A percentile compares a stretch with the other conserved stretches of the same genome.
Conservation (phyloP, 2,888 invertebrate genomes). For the Volucella zonaria region DNA sequence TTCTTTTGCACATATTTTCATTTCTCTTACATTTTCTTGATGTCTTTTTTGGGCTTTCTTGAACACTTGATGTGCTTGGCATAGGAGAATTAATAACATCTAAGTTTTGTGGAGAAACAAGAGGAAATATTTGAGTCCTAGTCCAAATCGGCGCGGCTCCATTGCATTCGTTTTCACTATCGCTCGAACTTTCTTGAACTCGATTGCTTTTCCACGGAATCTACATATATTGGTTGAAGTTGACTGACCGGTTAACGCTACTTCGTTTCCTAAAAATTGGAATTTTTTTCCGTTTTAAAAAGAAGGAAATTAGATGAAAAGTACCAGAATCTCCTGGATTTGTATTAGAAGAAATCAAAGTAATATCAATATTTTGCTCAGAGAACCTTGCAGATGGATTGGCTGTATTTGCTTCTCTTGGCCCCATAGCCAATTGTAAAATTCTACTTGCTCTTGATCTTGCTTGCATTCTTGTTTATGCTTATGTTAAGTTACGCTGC, state of each 20-base stretch:
- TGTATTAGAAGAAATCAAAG: background rate
- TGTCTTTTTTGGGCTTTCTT: slow-evolving; percentile 18
- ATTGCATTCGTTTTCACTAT: background rate
- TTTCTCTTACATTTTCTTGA: slow-evolving; percentile 17
- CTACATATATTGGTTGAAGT: too few species aligned
- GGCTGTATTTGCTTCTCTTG: background rate
- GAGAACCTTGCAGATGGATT: background rate
- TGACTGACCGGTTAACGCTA: background rate
- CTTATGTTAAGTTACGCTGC: background rate
- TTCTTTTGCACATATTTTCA: slow-evolving; percentile 32
- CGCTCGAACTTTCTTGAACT: background rate
- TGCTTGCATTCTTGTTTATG: background rate
- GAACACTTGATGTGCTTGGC: slow-evolving; percentile 7
- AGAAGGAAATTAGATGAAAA: background rate
- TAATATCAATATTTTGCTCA: background rate
- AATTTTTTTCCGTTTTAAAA: background rate
- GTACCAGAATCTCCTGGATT: background rate
- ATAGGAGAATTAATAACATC: slow-evolving; percentile 6
- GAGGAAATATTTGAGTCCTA: background rate
- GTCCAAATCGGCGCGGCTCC: background rate
- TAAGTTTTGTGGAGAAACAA: slow-evolving; percentile 4
- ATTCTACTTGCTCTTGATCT: background rate
- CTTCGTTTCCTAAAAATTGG: background rate
- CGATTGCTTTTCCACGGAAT: background rate
- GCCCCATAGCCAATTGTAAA: background rate